Evolutionary conservation across 2,888 invertebrate genomes (phyloP).

Genomic region (Megaustenia siamemsis): DNA sequence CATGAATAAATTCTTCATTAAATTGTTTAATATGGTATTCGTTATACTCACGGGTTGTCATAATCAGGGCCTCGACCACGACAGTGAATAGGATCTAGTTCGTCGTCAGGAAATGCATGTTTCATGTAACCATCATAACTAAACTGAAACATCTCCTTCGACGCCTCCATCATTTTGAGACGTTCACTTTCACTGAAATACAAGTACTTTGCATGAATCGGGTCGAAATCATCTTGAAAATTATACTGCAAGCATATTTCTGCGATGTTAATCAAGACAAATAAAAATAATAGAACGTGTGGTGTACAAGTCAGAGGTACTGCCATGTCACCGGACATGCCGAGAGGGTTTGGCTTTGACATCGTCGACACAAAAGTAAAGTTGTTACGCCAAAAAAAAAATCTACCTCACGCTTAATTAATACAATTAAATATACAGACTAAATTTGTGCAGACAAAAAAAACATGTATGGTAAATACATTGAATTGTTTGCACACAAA

Average conservation of each 20-base stretch:
- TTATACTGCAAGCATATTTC: conserved; percentile 31
- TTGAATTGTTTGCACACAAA: no score
- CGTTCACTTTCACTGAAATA: conserved; percentile 77
- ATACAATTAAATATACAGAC: no score
- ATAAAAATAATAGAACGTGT: not conserved
- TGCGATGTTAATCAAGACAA: not conserved
- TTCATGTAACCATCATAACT: conserved; percentile 85
- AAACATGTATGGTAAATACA: no score
- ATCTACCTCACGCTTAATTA: no score
- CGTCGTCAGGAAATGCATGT: conserved; percentile 84
- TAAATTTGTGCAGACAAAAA: no score
- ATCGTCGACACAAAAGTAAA: no score
- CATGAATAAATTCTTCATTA: no score
- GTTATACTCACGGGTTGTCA: conserved; percentile 82
- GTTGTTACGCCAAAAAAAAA: no score
- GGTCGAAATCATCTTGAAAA: conserved; percentile 57
- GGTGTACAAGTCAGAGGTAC: no score
- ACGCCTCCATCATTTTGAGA: conserved; percentile 77
- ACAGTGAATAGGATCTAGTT: conserved; percentile 85
- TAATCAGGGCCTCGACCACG: conserved; percentile 84
- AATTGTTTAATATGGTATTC: no score
- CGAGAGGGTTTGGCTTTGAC: no score
- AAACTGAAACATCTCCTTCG: conserved; percentile 83
- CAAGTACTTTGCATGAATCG: conserved; percentile 75
- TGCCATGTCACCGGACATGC: no score